These are phyloP conservation scores for Fopius arisanus DNA, from an alignment of 1,140 invertebrate genomes.

Conservation along the genomic window DNA sequence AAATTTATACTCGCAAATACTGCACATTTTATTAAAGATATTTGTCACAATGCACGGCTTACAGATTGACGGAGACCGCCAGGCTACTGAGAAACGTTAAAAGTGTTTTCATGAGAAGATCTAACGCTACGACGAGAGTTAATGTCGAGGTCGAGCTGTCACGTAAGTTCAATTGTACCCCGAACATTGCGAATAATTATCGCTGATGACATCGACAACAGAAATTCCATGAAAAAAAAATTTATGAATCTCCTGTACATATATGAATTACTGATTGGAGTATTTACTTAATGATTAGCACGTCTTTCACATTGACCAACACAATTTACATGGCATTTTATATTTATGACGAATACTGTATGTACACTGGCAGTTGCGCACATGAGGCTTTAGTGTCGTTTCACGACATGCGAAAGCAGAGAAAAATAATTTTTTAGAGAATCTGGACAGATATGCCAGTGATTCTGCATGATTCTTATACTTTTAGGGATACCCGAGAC, in stretches of 20 bases:
- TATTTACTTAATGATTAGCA: too few relatives aligned
- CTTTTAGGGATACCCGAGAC: neutral
- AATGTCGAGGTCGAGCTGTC: slow-evolving; percentile 87
- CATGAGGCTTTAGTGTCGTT: slow-evolving; percentile 28
- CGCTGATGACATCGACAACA: neutral
- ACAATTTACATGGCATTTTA: neutral
- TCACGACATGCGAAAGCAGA: slow-evolving; percentile 3
- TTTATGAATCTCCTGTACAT: neutral
- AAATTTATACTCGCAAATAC: neutral
- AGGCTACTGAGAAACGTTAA: slow-evolving; percentile 90
- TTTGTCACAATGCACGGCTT: slow-evolving; percentile 56
- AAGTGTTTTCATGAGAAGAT: slow-evolving; percentile 86
- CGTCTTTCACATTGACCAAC: neutral
- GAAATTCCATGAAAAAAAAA: neutral
- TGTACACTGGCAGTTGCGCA: slow-evolving; percentile 30
- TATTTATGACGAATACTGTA: neutral
- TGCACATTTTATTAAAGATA: slow-evolving; percentile 24
- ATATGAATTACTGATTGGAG: neutral
- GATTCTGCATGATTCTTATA: neutral
- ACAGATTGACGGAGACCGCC: slow-evolving; percentile 94
- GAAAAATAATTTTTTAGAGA: neutral
- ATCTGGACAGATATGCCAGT: neutral
- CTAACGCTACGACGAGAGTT: slow-evolving; percentile 75
- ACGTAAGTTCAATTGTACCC: slow-evolving; percentile 76
- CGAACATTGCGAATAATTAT: slow-evolving; percentile 22